phyloP scores from a whole-genome alignment of 2,797 vertebrate genomes.

The Hapalemur alaotrensis region DNA sequence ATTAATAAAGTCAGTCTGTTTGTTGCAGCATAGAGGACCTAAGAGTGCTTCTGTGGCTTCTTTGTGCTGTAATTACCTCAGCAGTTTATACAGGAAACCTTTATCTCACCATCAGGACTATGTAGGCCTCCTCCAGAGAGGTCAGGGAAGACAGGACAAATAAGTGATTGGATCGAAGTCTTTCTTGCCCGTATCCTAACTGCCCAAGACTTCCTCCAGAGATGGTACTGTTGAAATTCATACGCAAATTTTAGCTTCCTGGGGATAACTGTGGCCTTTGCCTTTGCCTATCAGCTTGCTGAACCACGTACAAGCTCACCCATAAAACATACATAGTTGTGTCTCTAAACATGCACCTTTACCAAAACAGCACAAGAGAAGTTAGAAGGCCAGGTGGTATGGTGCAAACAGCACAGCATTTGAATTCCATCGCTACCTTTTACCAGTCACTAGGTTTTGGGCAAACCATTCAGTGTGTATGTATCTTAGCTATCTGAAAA shows the following conservation, averaged over 20 bases:
- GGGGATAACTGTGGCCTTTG: background rate
- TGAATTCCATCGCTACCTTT: background rate
- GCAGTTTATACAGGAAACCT: background rate
- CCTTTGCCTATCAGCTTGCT: background rate
- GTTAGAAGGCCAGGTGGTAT: background rate
- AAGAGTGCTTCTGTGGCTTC: background rate
- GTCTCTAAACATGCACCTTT: background rate
- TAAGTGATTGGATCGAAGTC: background rate
- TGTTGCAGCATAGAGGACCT: background rate
- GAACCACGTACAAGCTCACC: background rate
- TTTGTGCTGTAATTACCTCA: background rate
- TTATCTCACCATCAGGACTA: background rate
- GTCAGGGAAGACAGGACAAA: background rate
- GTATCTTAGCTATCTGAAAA: background rate
- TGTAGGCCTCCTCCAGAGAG: background rate
- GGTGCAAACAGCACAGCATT: background rate
- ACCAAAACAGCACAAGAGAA: background rate
- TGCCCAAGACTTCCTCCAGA: background rate
- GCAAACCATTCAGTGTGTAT: background rate
- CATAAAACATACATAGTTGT: background rate
- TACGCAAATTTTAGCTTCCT: background rate
- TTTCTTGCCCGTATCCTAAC: background rate
- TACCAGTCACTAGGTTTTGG: background rate
- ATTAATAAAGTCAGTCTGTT: conserved; percentile 8
- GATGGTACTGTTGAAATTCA: background rate